These are phyloP conservation scores for Drosophila incognita DNA, from an alignment of 2,888 invertebrate species.

Conservation along the genomic window DNA sequence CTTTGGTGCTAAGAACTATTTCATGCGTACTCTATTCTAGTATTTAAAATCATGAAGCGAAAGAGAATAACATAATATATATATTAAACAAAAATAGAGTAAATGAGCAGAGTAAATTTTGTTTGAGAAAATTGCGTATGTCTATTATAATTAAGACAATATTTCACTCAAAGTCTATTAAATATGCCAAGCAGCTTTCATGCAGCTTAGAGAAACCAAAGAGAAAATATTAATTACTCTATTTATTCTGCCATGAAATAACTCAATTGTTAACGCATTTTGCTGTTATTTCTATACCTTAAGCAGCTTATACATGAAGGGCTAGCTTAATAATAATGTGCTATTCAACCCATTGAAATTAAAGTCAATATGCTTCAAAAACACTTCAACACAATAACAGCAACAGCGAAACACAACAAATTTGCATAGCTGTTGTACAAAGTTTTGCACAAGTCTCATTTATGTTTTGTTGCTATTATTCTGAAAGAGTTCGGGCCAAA, in stretches of 20 bases:
- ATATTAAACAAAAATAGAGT: too few relatives aligned
- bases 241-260: neutral
- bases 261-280: neutral
- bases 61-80: neutral
- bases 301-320: slow-evolving; percentile 12
- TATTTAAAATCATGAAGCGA: neutral
- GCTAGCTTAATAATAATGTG: slow-evolving; percentile 1
- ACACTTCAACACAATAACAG: slow-evolving; percentile 10
- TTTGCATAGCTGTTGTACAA: slow-evolving; percentile 40
- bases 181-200: slow-evolving; percentile 10
- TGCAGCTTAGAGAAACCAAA: neutral
- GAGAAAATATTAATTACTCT: slow-evolving; percentile 8
- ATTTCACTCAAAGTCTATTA: neutral
- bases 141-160: neutral
- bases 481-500: slow-evolving; percentile 6
- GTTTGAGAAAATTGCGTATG: neutral
- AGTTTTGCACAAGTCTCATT: slow-evolving; percentile 46
- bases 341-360: slow-evolving; percentile 35
- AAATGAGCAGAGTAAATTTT: too few relatives aligned
- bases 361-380: slow-evolving; percentile 55
- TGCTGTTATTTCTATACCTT: neutral
- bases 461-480: slow-evolving; percentile 24
- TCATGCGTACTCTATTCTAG: neutral
- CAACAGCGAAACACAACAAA: slow-evolving; percentile 6
- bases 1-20: neutral